Percentiles rank a stretch among this genome's conserved stretches.
phyloP scores from a whole-genome alignment of 2,888 invertebrate species.

The Suillia variegata region DNA sequence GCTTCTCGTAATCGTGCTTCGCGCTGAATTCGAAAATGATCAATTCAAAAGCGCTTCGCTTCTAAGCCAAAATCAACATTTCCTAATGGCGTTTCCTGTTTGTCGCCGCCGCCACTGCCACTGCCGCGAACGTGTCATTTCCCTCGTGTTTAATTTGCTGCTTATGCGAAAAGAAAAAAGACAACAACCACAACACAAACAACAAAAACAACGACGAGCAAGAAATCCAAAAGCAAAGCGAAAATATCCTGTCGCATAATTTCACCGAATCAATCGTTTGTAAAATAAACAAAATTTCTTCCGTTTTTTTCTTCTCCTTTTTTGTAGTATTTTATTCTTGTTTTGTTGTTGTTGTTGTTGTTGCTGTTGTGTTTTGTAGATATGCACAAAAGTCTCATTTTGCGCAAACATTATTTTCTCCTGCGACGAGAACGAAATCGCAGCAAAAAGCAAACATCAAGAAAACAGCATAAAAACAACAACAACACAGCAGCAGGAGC shows the following conservation, averaged over 20 bases:
- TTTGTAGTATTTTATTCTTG: too few species aligned
- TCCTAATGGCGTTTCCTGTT: not conserved
- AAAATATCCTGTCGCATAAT: conserved; percentile 13
- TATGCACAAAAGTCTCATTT: conserved; percentile 41
- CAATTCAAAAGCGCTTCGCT: not conserved
- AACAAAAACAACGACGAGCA: too few species aligned
- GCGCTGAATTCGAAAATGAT: not conserved
- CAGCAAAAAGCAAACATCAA: not conserved
- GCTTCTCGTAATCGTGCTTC: too few species aligned
- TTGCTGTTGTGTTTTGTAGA: too few species aligned
- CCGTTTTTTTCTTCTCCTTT: not conserved
- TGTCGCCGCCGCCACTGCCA: too few species aligned
- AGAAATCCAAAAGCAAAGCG: too few species aligned
- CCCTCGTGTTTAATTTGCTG: not conserved
- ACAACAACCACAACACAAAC: too few species aligned
- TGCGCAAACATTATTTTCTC: conserved; percentile 49
- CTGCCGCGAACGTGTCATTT: not conserved
- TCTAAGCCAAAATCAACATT: conserved; percentile 4
- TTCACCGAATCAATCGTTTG: conserved; percentile 46
- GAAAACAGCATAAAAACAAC: conserved; percentile 13
- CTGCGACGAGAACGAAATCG: conserved; percentile 23
- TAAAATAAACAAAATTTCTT: conserved; percentile 43
- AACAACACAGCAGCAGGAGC: conserved; percentile 10
- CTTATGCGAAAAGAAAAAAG: not conserved
- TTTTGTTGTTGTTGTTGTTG: too few species aligned